Evolutionary conservation across 2,113 vertebrate species (phyloP).

Genomic region (Chloroceryle aenea): DNA sequence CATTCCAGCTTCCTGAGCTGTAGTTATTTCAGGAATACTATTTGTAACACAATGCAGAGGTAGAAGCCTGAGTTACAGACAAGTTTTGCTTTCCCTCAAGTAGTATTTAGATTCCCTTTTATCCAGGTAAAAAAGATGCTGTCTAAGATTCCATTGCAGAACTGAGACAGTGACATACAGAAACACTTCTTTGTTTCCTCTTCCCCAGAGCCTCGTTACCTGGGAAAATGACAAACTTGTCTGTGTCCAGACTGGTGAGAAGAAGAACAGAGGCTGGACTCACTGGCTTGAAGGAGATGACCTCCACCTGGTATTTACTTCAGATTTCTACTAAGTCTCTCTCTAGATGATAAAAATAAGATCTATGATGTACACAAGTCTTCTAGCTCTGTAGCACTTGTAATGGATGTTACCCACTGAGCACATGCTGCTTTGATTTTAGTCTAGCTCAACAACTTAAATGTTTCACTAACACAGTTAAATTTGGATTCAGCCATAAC

Average conservation of each 20-base stretch:
- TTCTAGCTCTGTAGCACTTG: neutral
- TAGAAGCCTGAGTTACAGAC: neutral
- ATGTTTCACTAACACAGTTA: neutral
- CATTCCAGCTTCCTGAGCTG: neutral
- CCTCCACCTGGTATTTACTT: constrained; percentile 83
- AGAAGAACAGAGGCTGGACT: constrained; percentile 87
- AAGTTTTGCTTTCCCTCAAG: neutral
- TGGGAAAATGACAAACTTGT: constrained; percentile 86
- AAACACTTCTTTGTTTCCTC: neutral
- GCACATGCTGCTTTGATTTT: neutral
- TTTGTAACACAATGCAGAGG: neutral
- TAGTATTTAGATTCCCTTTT: neutral
- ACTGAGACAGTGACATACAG: neutral
- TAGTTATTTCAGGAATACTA: neutral
- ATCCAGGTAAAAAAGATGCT: neutral
- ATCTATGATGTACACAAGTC: neutral
- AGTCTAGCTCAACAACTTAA: neutral
- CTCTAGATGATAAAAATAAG: neutral
- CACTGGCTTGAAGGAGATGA: constrained; percentile 88
- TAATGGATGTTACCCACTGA: neutral
- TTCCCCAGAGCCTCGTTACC: constrained; percentile 79
- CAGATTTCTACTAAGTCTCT: neutral
- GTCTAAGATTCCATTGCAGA: neutral
- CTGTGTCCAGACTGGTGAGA: constrained; percentile 88
- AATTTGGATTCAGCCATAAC: neutral